Conservation (phyloP, 1,140 invertebrate genomes). For the Ips nitidus region DNA sequence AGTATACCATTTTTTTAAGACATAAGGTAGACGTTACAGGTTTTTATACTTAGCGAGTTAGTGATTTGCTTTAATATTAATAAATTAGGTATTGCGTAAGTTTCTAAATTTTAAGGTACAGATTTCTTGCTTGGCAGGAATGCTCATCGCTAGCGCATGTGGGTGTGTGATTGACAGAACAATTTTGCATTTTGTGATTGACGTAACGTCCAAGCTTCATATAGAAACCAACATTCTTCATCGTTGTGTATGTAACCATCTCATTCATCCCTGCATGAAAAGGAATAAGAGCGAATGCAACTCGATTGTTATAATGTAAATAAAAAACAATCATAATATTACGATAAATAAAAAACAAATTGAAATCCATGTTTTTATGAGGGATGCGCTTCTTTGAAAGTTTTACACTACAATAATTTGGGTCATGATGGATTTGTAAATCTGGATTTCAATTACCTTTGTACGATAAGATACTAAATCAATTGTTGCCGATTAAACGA, state of each 20-base stretch:
- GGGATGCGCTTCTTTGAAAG: too few species aligned
- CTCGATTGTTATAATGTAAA: not conserved
- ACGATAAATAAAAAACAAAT: too few species aligned
- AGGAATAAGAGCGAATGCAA: not conserved
- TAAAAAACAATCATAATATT: too few species aligned
- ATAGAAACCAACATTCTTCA: too few species aligned
- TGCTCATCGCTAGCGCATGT: slow-evolving; percentile 21
- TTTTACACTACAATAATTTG: too few species aligned
- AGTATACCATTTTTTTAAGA: slow-evolving; percentile 41
- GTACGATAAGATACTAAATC: not conserved
- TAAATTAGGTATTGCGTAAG: too few species aligned
- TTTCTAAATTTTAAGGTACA: not conserved
- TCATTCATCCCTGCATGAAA: too few species aligned
- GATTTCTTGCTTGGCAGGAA: slow-evolving; percentile 31
- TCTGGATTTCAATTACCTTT: too few species aligned
- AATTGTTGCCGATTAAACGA: not conserved
- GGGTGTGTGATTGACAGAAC: slow-evolving; percentile 35
- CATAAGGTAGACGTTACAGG: slow-evolving; percentile 22
- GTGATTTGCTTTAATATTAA: slow-evolving; percentile 19
- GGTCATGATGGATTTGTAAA: too few species aligned
- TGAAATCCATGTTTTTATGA: too few species aligned
- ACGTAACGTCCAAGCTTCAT: too few species aligned
- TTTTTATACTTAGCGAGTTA: slow-evolving; percentile 33
- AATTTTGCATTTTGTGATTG: slow-evolving; percentile 7
- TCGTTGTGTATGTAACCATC: not conserved